Evolutionary conservation across 2,797 vertebrate species (phyloP).

Genomic region (Neosilurus mollespiculum): DNA sequence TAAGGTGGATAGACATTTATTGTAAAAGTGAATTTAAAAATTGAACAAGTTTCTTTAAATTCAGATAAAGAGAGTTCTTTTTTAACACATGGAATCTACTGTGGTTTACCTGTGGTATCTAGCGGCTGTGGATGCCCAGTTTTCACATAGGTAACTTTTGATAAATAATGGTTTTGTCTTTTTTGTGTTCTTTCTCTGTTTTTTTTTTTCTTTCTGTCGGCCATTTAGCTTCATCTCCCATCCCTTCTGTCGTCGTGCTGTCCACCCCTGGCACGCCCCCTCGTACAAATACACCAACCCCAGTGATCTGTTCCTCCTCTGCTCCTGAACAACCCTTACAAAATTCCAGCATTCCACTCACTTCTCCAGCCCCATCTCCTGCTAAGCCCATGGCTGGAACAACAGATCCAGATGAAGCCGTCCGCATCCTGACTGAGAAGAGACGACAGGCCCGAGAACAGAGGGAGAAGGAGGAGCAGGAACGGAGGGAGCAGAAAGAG

Average conservation of each 20-base stretch:
- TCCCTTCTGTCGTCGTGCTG: conserved; percentile 59
- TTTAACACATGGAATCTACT: too few species aligned
- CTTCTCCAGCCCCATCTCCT: conserved; percentile 67
- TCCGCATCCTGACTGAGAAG: conserved; percentile 86
- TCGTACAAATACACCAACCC: conserved; percentile 34
- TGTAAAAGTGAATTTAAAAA: too few species aligned
- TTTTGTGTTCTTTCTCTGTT: neutral
- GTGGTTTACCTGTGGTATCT: too few species aligned
- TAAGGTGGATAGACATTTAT: too few species aligned
- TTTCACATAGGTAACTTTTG: neutral
- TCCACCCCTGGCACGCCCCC: conserved; percentile 52
- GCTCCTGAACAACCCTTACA: conserved; percentile 56
- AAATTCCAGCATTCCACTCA: conserved; percentile 36
- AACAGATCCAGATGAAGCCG: conserved; percentile 87
- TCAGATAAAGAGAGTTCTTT: too few species aligned
- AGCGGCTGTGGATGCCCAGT: too few species aligned
- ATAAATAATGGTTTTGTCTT: neutral
- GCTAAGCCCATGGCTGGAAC: conserved; percentile 88
- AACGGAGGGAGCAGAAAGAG: conserved; percentile 84
- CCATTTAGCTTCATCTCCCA: conserved; percentile 62
- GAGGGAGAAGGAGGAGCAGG: conserved; percentile 87
- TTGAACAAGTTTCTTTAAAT: too few species aligned
- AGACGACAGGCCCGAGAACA: conserved; percentile 90
- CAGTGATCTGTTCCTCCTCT: conserved; percentile 45
- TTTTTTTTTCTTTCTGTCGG: neutral